phyloP scores from a whole-genome alignment of 2,797 vertebrate genomes.

The Lacerta agilis region DNA sequence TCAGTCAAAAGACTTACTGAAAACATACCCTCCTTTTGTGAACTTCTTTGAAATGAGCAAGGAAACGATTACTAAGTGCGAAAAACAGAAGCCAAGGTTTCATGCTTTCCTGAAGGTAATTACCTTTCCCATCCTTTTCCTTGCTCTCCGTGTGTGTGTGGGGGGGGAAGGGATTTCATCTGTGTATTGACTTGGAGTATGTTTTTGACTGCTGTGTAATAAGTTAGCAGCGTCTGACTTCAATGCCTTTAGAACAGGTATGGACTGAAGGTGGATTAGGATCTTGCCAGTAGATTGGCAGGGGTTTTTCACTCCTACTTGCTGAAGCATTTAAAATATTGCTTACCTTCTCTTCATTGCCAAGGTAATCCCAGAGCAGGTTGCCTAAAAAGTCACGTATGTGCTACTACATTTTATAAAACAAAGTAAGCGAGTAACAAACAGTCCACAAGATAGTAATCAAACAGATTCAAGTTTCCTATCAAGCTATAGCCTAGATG shows the following conservation, averaged over 20 bases:
- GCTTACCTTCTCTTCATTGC: no score
- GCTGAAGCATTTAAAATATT: neutral
- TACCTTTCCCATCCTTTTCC: neutral
- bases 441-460: no score
- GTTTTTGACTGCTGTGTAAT: neutral
- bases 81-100: slow-evolving; percentile 96
- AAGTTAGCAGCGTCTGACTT: neutral
- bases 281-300: neutral
- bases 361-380: no score
- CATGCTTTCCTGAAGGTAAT: slow-evolving; percentile 96
- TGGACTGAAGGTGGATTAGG: neutral
- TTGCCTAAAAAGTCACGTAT: no score
- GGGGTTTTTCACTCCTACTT: neutral
- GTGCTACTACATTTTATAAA: no score
- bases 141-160: no score
- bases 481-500: no score
- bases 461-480: no score
- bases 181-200: neutral
- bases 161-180: no score
- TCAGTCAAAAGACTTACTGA: slow-evolving; percentile 95
- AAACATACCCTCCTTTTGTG: slow-evolving; percentile 96
- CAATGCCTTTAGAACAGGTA: neutral
- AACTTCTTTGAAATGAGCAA: slow-evolving; percentile 99
- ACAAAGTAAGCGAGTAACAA: no score
- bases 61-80: slow-evolving; percentile 94